Conservation (phyloP, 2,888 invertebrate species). For the Desoria tigrina region DNA sequence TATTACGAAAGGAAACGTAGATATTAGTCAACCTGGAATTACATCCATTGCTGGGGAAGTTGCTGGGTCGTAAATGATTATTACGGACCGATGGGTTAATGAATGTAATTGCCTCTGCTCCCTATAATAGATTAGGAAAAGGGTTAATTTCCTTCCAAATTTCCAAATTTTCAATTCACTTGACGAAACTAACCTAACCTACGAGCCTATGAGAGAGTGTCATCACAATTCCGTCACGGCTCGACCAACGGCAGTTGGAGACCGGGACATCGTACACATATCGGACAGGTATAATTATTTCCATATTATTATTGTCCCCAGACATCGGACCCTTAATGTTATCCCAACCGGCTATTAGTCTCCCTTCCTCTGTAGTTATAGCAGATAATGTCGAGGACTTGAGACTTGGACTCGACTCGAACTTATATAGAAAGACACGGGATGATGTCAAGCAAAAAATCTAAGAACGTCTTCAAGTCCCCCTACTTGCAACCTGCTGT, state of each 20-base stretch:
- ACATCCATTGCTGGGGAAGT: too few species aligned
- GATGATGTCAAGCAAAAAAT: constrained; percentile 15
- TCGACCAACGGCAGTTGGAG: constrained; percentile 1
- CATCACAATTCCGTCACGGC: too few species aligned
- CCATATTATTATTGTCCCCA: neutral
- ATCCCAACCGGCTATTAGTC: constrained; percentile 22
- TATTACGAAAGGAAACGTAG: neutral
- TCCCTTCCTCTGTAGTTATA: neutral
- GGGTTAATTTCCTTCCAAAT: neutral
- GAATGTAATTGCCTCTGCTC: neutral
- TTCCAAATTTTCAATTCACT: too few species aligned
- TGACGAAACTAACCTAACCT: too few species aligned
- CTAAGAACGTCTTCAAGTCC: neutral
- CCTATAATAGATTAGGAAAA: neutral
- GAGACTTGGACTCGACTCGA: too few species aligned
- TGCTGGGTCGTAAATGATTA: constrained; percentile 6
- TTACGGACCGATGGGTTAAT: constrained; percentile 6
- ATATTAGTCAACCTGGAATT: neutral
- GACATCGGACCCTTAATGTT: constrained; percentile 17
- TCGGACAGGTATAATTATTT: neutral
- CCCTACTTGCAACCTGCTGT: constrained; percentile 12
- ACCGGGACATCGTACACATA: neutral
- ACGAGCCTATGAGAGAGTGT: too few species aligned
- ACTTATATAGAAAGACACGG: neutral
- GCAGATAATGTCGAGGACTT: neutral